Base-by-base conservation (phyloP, 2,888 invertebrate genomes). In the Hesperia comma region DNA sequence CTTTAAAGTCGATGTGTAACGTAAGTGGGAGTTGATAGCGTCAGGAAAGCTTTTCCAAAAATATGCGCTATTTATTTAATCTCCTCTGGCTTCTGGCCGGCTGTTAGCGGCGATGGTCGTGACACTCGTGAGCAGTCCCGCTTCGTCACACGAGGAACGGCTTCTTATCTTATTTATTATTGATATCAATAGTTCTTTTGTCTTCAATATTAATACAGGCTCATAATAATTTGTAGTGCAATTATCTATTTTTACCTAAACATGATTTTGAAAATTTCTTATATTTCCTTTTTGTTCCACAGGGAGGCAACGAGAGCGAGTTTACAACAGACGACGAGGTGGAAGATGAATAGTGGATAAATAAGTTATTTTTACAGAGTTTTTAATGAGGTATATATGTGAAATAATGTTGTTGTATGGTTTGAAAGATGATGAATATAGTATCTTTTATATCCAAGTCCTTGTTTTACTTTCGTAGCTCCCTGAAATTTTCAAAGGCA, bases 321-420 rank as follows among this genome's bases (percentile, higher is more conserved):
- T 95, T 94, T 77, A 94, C 95, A 77, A 95, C 95, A 85, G 95
- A 95, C 81, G 93, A 94, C 83, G 94, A 94, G 74, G 94, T 94
- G 55, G 94, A 94, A 74, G 94, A 94, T 74, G 93, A 94, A 75
- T 88, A 87, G 80, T 71, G 75, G 82, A 82, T 80, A 64, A 64
- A 58, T 90, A 89, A 89, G 81, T 91, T 92, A 92, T 92, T 91
- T 91, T 92, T 92, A 88, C 90, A 92, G 87, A 90, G 87, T 89
- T 88, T 92, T 90, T 90, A 84, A 85, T 79, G 81, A 77, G 81
- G 80, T 83, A 83, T 82, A 83, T 79, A 83, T 79, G 80, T 75
- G 77, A 77, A 74, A 81, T 82, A 75, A 69, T 79, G 77, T 82
- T 83, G 80, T 81, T 86, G 87, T 86, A 79, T 83, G 85, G 80